A percentile compares a stretch with the other conserved stretches of the same genome.
Conservation (phyloP, 1,140 invertebrate species). For the Bombus superbus region DNA sequence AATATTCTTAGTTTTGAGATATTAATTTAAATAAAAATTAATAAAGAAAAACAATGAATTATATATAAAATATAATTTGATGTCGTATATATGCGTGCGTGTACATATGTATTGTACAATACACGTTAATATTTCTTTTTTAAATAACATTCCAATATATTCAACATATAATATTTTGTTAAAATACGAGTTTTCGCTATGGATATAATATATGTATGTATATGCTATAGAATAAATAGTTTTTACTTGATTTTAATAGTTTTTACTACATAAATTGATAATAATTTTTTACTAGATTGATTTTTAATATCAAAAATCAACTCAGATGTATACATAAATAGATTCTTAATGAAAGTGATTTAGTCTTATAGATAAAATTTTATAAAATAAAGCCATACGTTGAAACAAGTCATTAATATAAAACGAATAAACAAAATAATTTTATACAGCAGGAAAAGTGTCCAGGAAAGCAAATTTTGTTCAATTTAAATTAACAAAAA, state of each 20-base stretch:
- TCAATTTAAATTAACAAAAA: neutral
- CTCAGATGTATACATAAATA: neutral
- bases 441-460: neutral
- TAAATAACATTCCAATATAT: constrained; percentile 43
- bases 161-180: constrained; percentile 4
- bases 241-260: constrained; percentile 17
- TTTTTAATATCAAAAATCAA: constrained; percentile 16
- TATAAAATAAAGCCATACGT: neutral
- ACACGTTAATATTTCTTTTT: constrained; percentile 30
- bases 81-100: neutral
- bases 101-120: constrained; percentile 12
- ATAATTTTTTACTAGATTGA: constrained; percentile 21
- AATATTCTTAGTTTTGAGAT: neutral
- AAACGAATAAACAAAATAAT: neutral
- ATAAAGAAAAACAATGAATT: neutral
- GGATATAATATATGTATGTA: constrained; percentile 11
- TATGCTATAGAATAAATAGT: constrained; percentile 36
- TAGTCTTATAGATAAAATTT: neutral
- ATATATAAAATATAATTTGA: constrained; percentile 15
- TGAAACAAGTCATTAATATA: neutral
- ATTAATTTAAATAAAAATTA: constrained; percentile 2
- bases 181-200: constrained; percentile 12
- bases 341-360: neutral
- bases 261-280: neutral
- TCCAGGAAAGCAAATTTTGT: neutral